Evolutionary conservation across 2,113 vertebrate genomes (phyloP), one percentile per base, ranked within the genome.

Genomic region (Gnathonemus echidnorhynchus): DNA sequence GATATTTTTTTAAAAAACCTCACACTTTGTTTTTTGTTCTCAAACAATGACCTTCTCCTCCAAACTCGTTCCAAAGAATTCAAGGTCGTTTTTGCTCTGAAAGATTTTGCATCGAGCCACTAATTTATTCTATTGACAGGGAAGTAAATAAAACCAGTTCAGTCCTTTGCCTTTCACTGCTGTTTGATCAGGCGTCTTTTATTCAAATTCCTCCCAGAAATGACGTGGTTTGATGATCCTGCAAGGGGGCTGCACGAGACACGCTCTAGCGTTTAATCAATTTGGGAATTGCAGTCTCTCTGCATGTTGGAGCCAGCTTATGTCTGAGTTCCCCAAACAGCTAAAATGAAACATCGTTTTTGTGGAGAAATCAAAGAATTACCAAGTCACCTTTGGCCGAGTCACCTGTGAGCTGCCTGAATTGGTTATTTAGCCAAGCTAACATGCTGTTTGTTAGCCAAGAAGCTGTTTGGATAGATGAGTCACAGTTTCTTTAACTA

Each of bases 121-220:
- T 88, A 42, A 88, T 88, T 50, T 83, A 84, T 80, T 88, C n/a
- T n/a, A 31, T 3, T 48, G 86, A 88, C 39, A 24, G 24, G 39
- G 9, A 53, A 48, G 66, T 92, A 92, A 90, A 92, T 92, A 91
- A 91, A 90, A 53, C 74, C 19, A 35, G 53, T 91, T 89, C 88
- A 86, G 77, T 89, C 53, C 92, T 66, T 7, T 50, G 86, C 90
- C 88, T 90, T 84, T 89, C 35, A 13, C 17, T 46, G 46, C 49
- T 35, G 49, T 89, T 84, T 89, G 89, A 91, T 91, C 80, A 62
- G 87, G 77, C 46, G 70, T 88, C 3, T 49, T 85, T 87, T 90
- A 87, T 50, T 62, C 35, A 87, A 17, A 45, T 66, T 45, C 56
- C 31, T 88, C 53, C 35, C 53, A 66, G 62, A 46, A 62, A n/a